A percentile compares a stretch with the other conserved stretches of the same genome.
phyloP scores from a whole-genome alignment of 2,797 vertebrate species.

The Semotilus atromaculatus region DNA sequence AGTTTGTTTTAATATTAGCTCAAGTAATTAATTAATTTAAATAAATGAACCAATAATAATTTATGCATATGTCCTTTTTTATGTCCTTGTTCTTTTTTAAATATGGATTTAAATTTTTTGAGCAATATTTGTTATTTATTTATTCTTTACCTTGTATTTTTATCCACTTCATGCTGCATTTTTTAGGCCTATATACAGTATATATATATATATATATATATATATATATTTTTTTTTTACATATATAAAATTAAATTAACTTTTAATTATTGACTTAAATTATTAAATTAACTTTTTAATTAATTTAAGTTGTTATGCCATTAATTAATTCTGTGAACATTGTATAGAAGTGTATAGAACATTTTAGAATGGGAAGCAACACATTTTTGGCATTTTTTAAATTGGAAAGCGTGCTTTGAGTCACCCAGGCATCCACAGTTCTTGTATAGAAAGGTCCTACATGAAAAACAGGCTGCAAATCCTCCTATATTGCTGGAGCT shows the following conservation, averaged over 20 bases:
- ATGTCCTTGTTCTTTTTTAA: not conserved
- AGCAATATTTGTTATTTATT: not conserved
- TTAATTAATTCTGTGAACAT: no score
- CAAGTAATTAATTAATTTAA: not conserved
- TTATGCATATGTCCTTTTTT: not conserved
- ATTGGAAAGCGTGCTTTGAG: not conserved
- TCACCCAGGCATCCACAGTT: not conserved
- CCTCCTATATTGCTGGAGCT: constrained; percentile 18
- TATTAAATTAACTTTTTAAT: no score
- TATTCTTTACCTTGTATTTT: no score
- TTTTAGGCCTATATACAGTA: no score
- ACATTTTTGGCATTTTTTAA: not conserved
- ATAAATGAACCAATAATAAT: not conserved
- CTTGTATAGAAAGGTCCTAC: not conserved
- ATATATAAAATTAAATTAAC: no score
- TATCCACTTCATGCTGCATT: no score
- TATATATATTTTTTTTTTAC: no score
- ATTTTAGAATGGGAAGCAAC: not conserved
- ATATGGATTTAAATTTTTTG: no score
- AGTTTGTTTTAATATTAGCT: not conserved
- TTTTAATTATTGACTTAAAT: no score
- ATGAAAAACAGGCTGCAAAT: not conserved
- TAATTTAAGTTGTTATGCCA: no score
- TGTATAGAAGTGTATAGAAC: not conserved
- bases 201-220: no score